A percentile compares a stretch with the other conserved stretches of the same genome.
phyloP scores from a whole-genome alignment of 2,888 invertebrate genomes.

The Lithophane ornitopus region DNA sequence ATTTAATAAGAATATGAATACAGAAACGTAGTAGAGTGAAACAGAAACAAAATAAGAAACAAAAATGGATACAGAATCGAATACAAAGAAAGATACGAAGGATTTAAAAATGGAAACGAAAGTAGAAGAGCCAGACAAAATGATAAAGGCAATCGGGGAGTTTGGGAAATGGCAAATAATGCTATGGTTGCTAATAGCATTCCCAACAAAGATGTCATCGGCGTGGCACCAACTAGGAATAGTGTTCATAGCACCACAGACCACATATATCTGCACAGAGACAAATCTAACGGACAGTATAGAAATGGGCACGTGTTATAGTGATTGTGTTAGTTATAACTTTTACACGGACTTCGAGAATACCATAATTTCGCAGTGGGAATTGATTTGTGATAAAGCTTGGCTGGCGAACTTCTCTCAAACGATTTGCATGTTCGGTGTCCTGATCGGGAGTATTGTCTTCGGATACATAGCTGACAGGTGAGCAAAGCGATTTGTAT shows the following conservation, averaged over 20 bases:
- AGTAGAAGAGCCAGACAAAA: slow-evolving; percentile 63
- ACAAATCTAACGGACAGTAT: slow-evolving; percentile 72
- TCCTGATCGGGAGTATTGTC: slow-evolving; percentile 92
- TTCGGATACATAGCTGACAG: slow-evolving; percentile 93
- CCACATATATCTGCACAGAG: slow-evolving; percentile 85
- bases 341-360: slow-evolving; percentile 92
- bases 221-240: slow-evolving; percentile 93
- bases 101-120: slow-evolving; percentile 22
- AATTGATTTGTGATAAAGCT: slow-evolving; percentile 91
- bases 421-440: slow-evolving; percentile 93
- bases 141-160: slow-evolving; percentile 72
- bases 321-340: slow-evolving; percentile 87
- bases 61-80: slow-evolving; percentile 32
- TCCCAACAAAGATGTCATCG: slow-evolving; percentile 92
- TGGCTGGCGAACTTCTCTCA: slow-evolving; percentile 92
- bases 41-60: slow-evolving; percentile 9
- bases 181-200: slow-evolving; percentile 90
- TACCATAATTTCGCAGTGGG: slow-evolving; percentile 93
- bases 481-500: slow-evolving; percentile 79
- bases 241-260: slow-evolving; percentile 92
- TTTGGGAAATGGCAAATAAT: slow-evolving; percentile 92
- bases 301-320: slow-evolving; percentile 84
- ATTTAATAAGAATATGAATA: slow-evolving; percentile 22
- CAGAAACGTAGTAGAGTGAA: slow-evolving; percentile 11
- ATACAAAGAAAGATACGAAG: slow-evolving; percentile 26